These are phyloP conservation scores for Kryptopterus vitreolus DNA, from an alignment of 2,797 vertebrate genomes.

Conservation along the genomic window DNA sequence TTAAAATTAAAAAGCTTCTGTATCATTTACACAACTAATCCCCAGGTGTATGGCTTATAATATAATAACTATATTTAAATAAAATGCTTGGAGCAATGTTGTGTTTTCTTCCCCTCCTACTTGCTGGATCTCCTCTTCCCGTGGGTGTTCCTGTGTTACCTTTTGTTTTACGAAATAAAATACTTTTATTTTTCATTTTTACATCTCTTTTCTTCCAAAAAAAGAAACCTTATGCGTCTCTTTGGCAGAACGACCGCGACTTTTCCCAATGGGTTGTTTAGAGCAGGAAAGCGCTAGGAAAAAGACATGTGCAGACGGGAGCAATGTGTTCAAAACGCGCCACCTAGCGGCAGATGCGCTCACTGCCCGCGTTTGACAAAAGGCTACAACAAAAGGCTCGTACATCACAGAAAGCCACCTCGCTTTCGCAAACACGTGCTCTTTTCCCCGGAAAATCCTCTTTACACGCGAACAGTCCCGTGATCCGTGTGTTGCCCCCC, in stretches of 20 bases:
- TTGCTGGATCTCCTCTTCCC: neutral
- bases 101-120: neutral
- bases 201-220: neutral
- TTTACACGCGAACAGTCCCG: slow-evolving; percentile 1
- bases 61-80: neutral
- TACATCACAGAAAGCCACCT: slow-evolving; percentile 43
- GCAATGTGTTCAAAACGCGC: slow-evolving; percentile 14
- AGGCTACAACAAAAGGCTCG: slow-evolving; percentile 53
- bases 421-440: slow-evolving; percentile 18
- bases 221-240: neutral
- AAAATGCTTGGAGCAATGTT: neutral
- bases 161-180: neutral
- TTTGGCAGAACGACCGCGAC: no score
- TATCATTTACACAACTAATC: neutral
- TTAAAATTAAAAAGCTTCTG: neutral
- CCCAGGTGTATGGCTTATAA: neutral
- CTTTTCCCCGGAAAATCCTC: neutral
- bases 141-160: neutral
- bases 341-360: slow-evolving; percentile 12
- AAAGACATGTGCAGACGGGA: neutral
- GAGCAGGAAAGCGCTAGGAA: neutral
- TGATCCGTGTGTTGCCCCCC: neutral
- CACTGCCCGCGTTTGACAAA: slow-evolving; percentile 37
- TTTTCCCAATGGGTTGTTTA: no score
- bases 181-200: neutral